A percentile compares a stretch with the other conserved stretches of the same genome.
Evolutionary conservation across 2,888 invertebrate genomes (phyloP).

Genomic region (Plutella xylostella): DNA sequence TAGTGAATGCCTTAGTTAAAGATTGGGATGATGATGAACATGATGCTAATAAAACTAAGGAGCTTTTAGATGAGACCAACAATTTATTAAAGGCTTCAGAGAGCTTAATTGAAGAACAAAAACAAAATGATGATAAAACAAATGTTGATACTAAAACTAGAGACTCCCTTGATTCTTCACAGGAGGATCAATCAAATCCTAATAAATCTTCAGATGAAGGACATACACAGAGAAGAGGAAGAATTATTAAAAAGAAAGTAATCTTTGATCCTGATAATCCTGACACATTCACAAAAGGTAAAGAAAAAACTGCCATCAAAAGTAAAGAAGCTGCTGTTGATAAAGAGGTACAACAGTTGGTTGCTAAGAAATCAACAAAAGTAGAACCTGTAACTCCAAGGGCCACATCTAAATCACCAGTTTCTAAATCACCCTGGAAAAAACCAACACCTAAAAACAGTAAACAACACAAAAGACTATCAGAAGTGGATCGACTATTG

Average conservation of each 20-base stretch:
- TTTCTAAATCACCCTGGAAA: conserved; percentile 53
- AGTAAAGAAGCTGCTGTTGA: conserved; percentile 32
- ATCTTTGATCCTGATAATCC: conserved; percentile 80
- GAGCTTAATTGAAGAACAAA: conserved; percentile 22
- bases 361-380: conserved; percentile 36
- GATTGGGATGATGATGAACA: conserved; percentile 63
- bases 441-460: conserved; percentile 53
- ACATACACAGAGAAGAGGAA: conserved; percentile 47
- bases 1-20: conserved; percentile 65
- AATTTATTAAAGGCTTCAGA: conserved; percentile 20
- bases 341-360: conserved; percentile 27
- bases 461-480: conserved; percentile 65
- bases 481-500: conserved; percentile 81
- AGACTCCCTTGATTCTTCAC: conserved; percentile 30
- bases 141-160: conserved; percentile 25
- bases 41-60: conserved; percentile 24
- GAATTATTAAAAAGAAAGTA: conserved; percentile 78
- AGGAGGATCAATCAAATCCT: conserved; percentile 1
- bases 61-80: conserved; percentile 25
- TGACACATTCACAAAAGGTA: conserved; percentile 59
- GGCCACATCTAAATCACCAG: conserved; percentile 45
- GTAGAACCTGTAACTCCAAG: conserved; percentile 28
- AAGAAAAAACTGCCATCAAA: conserved; percentile 37
- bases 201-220: conserved; percentile 28
- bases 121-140: conserved; percentile 21